Evolutionary conservation across 2,113 vertebrate species (phyloP).

Genomic region (Malurus cyaneus): DNA sequence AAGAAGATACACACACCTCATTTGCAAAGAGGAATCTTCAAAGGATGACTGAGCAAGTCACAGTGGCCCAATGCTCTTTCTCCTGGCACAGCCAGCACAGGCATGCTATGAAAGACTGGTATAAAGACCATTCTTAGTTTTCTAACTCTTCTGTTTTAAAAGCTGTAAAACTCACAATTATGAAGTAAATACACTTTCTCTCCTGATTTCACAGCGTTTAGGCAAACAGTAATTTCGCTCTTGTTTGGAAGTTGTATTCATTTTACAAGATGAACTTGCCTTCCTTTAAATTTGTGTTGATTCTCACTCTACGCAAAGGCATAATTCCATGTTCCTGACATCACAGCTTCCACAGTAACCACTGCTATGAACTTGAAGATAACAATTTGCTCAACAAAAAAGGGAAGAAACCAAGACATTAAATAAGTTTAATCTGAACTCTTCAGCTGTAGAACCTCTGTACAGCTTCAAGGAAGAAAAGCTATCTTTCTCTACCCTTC

Average conservation of each 20-base stretch:
- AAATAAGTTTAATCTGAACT: not conserved
- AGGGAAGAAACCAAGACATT: not conserved
- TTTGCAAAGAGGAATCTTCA: not conserved
- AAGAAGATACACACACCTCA: not conserved
- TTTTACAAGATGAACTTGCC: not conserved
- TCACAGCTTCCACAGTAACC: not conserved
- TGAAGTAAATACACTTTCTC: not conserved
- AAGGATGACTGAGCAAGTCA: not conserved
- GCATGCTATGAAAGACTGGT: not conserved
- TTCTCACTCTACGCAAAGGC: not conserved
- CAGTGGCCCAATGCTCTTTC: not conserved
- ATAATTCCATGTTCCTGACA: not conserved
- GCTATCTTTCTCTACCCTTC: not conserved
- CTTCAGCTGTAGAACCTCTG: not conserved
- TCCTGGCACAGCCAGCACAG: not conserved
- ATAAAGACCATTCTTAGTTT: not conserved
- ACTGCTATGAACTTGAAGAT: not conserved
- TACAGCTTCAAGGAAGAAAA: not conserved
- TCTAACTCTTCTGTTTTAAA: not conserved
- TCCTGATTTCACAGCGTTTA: not conserved
- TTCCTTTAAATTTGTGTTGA: not conserved
- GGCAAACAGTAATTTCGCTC: not conserved
- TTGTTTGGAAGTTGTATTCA: not conserved
- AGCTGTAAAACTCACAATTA: not conserved
- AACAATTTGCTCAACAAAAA: not conserved